Conservation (phyloP, 2,888 invertebrate species). For the Chalcosyrphus nemorum region DNA sequence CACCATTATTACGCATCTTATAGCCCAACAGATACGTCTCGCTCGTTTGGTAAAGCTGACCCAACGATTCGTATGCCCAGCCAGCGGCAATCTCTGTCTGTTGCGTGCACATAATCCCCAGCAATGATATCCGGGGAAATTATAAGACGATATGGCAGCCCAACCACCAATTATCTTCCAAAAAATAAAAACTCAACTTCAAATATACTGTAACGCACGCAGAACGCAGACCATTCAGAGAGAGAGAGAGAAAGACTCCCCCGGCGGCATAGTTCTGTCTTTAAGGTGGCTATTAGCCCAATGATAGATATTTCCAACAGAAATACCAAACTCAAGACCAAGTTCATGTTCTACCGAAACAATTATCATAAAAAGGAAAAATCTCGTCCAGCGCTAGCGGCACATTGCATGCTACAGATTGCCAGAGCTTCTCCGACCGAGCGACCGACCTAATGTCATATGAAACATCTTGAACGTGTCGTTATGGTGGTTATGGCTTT, state of each 20-base stretch:
- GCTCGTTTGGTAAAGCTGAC: constrained; percentile 26
- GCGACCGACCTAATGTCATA: constrained; percentile 64
- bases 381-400: constrained; percentile 66
- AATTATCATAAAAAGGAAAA: constrained; percentile 69
- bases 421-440: too few relatives aligned
- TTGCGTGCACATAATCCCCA: constrained; percentile 71
- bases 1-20: constrained; percentile 67
- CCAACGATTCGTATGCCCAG: constrained; percentile 46
- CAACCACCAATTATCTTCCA: constrained; percentile 70
- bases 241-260: neutral
- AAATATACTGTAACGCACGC: constrained; percentile 66
- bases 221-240: too few relatives aligned
- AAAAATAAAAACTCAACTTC: neutral
- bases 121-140: constrained; percentile 72
- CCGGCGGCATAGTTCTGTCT: constrained; percentile 73
- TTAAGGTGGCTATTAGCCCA: constrained; percentile 73
- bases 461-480: constrained; percentile 45
- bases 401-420: constrained; percentile 69
- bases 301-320: constrained; percentile 72
- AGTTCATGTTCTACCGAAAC: constrained; percentile 60
- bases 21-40: constrained; percentile 10
- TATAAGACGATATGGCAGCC: constrained; percentile 66
- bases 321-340: constrained; percentile 24
- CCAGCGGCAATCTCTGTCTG: constrained; percentile 66
- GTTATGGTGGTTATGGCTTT: constrained; percentile 62